These are phyloP conservation scores for Drosophila pseudoobscura DNA, from an alignment of 1,140 invertebrate species.

Conservation along the genomic window DNA sequence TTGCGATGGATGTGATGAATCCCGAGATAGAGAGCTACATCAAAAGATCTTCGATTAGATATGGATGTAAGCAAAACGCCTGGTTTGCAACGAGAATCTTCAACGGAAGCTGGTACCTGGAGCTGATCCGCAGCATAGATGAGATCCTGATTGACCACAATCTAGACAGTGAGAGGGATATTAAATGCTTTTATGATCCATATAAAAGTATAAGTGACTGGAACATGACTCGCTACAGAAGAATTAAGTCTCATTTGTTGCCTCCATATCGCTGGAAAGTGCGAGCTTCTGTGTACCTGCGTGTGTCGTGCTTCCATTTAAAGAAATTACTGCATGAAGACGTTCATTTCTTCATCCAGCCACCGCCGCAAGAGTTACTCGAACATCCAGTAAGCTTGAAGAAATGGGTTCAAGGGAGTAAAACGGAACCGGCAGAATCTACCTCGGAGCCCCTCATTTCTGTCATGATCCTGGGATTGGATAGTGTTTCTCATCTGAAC, in stretches of 20 bases:
- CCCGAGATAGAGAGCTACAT: slow-evolving; percentile 3
- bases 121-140: slow-evolving; percentile 7
- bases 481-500: slow-evolving; percentile 41
- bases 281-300: not conserved
- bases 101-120: slow-evolving; percentile 16
- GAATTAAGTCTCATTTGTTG: too few relatives aligned
- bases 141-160: not conserved
- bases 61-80: not conserved
- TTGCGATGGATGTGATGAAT: slow-evolving; percentile 37
- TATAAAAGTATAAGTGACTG: too few relatives aligned
- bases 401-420: not conserved
- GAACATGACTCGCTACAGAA: too few relatives aligned
- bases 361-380: slow-evolving; percentile 7
- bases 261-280: too few relatives aligned
- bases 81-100: slow-evolving; percentile 21
- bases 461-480: slow-evolving; percentile 40
- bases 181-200: slow-evolving; percentile 4
- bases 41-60: not conserved
- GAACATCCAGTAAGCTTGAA: not conserved
- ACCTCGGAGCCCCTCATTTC: slow-evolving; percentile 9
- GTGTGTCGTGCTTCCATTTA: not conserved
- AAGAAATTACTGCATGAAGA: slow-evolving; percentile 16
- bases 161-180: not conserved
- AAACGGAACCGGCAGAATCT: not conserved
- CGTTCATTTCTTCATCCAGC: slow-evolving; percentile 31